Percentiles rank a stretch among this genome's conserved stretches.
Conservation (phyloP, 1,140 invertebrate species). For the Drosophila arizonae region DNA sequence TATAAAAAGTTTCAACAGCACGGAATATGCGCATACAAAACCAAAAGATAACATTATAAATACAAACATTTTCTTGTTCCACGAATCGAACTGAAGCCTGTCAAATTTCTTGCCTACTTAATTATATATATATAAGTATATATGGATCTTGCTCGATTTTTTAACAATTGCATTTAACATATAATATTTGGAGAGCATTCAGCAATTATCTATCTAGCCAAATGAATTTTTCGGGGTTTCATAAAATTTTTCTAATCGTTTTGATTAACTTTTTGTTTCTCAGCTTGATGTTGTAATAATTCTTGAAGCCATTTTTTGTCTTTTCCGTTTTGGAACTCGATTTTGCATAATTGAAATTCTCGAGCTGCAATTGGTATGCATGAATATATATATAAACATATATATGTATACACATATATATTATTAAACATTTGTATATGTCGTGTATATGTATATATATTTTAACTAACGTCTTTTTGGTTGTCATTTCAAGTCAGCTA, state of each 20-base stretch:
- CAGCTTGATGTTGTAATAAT: conserved; percentile 52
- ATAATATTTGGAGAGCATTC: background rate
- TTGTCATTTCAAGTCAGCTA: conserved; percentile 38
- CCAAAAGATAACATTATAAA: conserved; percentile 33
- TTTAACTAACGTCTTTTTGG: conserved; percentile 2
- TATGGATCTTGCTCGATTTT: conserved; percentile 17
- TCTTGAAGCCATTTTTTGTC: conserved; percentile 51
- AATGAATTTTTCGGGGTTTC: conserved; percentile 17
- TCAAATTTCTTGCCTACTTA: conserved; percentile 51
- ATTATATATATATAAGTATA: background rate
- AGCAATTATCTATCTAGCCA: conserved; percentile 18
- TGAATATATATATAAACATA: conserved; percentile 56
- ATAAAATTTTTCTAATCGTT: conserved; percentile 68
- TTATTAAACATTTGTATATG: conserved; percentile 2
- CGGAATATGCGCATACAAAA: conserved; percentile 34
- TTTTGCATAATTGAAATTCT: conserved; percentile 67
- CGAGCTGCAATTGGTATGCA: conserved; percentile 68
- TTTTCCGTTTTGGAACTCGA: conserved; percentile 34
- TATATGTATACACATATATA: conserved; percentile 38
- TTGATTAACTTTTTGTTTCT: conserved; percentile 65
- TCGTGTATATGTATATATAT: conserved; percentile 31
- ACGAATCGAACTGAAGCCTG: conserved; percentile 52
- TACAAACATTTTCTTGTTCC: conserved; percentile 32
- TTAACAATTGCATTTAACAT: conserved; percentile 60
- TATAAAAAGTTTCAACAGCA: conserved; percentile 49